These are phyloP conservation scores for Drosophila mayaguana DNA, from an alignment of 2,888 invertebrate species.

Conservation along the genomic window DNA sequence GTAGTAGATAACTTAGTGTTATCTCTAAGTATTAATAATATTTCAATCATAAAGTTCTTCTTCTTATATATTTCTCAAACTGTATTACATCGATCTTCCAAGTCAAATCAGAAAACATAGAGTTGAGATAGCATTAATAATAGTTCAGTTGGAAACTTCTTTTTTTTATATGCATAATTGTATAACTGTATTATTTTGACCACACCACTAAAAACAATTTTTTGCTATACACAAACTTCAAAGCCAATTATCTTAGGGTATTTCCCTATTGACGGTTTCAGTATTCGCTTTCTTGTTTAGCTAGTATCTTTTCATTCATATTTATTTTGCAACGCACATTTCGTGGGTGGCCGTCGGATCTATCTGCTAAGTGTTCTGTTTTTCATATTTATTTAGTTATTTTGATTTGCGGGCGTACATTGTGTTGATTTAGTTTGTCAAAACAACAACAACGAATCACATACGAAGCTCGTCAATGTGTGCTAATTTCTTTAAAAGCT, in stretches of 20 bases:
- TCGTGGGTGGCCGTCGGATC: not conserved
- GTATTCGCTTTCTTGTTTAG: not conserved
- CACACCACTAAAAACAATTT: too few relatives aligned
- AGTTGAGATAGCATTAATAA: too few relatives aligned
- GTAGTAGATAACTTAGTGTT: too few relatives aligned
- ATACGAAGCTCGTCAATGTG: not conserved
- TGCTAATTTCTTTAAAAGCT: slow-evolving; percentile 62
- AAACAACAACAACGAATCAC: slow-evolving; percentile 19
- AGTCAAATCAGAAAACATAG: too few relatives aligned
- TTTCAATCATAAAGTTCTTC: too few relatives aligned
- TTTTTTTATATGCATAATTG: too few relatives aligned
- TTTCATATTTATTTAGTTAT: slow-evolving; percentile 35
- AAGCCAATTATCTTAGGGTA: not conserved
- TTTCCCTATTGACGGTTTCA: not conserved
- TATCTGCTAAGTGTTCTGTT: not conserved
- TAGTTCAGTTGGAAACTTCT: too few relatives aligned
- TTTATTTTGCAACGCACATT: slow-evolving; percentile 11
- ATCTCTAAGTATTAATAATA: too few relatives aligned
- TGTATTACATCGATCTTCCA: too few relatives aligned
- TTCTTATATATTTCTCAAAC: too few relatives aligned
- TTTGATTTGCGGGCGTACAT: slow-evolving; percentile 9
- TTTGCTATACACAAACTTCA: too few relatives aligned
- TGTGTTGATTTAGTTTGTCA: slow-evolving; percentile 19
- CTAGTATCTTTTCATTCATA: not conserved
- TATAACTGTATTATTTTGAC: too few relatives aligned